Evolutionary conservation across 2,888 invertebrate species (phyloP), one percentile per base, ranked within the genome.

Genomic region (Vandiemenella viatica): DNA sequence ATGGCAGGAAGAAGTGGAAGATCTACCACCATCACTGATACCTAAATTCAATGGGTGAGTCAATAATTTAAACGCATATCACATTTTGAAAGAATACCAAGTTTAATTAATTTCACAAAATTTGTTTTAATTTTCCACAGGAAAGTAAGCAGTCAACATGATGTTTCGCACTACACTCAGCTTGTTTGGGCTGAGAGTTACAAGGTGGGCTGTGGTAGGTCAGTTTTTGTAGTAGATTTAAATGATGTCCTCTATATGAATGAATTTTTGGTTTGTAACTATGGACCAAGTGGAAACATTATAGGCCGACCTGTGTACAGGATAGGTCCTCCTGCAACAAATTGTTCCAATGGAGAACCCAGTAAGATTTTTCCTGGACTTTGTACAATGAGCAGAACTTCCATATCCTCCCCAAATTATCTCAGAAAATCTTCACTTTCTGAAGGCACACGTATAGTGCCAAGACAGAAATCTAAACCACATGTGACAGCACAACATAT

Each of bases 1-100:
- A 10, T 54, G 54, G 54, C 51, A 50, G 41, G 50, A 49, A 18
- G 53, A 54, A 45, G 53, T 52, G 3, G 45, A 37, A 19, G 40
- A 44, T 13, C 44, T 50, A 15, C 32, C 32, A 32, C 13, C n/a
- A 4, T 2, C 10, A 13, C 3, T 32, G 10, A 3, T 32, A n/a
- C 32, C 32, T 13, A 32, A 32, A 4, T 32, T 13, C n/a, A 32
- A 4, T 32, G n/a, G 32, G 32, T 32, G n/a, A 32, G 32, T 32
- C n/a, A 32, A 32, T 23, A 23, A 23, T 23, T 8, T 23, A 23
- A 23, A 23, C 10, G 10, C 6, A 23, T 23, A 10, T 23, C 6
- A 23, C 6, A 23, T 23, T n/a, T n/a, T n/a, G n/a, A n/a, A n/a
- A n/a, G n/a, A n/a, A n/a, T n/a, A n/a, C n/a, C n/a, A n/a, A n/a